Evolutionary conservation across 2,113 vertebrate genomes (phyloP), one percentile per base, ranked within the genome.

Genomic region (Neofelis nebulosa): DNA sequence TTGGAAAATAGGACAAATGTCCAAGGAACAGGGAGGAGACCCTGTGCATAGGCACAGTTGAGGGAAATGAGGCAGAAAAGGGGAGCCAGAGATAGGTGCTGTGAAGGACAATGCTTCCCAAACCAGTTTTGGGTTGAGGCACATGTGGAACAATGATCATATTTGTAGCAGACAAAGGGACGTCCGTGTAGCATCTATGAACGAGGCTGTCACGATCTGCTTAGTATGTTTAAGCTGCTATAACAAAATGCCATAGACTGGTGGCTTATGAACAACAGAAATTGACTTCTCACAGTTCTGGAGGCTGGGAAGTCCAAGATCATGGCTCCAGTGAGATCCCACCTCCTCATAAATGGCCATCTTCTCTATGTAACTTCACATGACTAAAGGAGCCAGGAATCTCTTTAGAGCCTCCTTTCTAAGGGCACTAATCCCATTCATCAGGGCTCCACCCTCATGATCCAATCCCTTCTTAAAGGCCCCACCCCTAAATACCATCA

Each of bases 21-120:
- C 7, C 2, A 33, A 74, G 41, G 21, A 81, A 57, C 19, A 33
- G 31, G 5, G 61, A 74, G n/a, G 4, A 81, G 57, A 76, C 52
- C 4, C 25, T 3, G 19, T 0, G 10, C 4, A 1, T 4, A 50
- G 57, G 11, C 16, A 57, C 0, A 7, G 31, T 3, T 74, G 29
- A 48, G n/a, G 48, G 38, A 68, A 74, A 79, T 29, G 5, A 33
- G 25, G 11, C 66, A 78, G 80, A 33, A 85, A 36, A 89, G 29
- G 15, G 25, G 81, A 52, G 50, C 61, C 92, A 81, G 33, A 18
- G 36, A n/a, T 45, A 73, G 68, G 3, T 12, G 3, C 7, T 52
- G 2, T 61, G 48, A 89, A 73, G 76, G 38, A 74, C 14, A 5
- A n/a, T 5, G 16, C 31, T 87, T 79, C 48, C 74, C 25, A 5